Evolutionary conservation across 37 sponge, comb jelly and placozoan genomes (phyloP).

Genomic region (Tethya wilhelma): DNA sequence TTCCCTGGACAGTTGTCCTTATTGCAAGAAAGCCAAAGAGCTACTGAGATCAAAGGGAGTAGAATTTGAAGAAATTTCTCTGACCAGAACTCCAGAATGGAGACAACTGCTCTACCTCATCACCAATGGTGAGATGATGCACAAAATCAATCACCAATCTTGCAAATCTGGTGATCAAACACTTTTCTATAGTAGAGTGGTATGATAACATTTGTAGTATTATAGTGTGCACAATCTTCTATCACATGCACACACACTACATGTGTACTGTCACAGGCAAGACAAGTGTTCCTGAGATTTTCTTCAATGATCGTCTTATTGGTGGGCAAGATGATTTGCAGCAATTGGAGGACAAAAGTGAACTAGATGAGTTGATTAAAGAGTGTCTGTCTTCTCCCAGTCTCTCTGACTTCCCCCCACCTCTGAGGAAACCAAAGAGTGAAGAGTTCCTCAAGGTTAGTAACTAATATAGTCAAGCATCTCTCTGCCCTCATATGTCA

Average conservation of each 20-base stretch:
- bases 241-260: not conserved
- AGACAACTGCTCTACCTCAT: not conserved
- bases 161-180: too few relatives aligned
- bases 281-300: slow-evolving; percentile 26
- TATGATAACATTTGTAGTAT: too few relatives aligned
- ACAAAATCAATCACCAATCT: too few relatives aligned
- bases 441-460: slow-evolving; percentile 47
- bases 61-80: not conserved
- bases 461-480: not conserved
- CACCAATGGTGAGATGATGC: not conserved
- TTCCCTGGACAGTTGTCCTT: not conserved
- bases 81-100: not conserved
- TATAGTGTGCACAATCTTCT: too few relatives aligned
- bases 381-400: slow-evolving; percentile 11
- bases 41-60: not conserved
- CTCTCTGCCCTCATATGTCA: not conserved
- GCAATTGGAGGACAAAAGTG: too few relatives aligned
- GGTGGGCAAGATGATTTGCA: slow-evolving; percentile 44
- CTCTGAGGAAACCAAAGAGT: slow-evolving; percentile 26
- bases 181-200: too few relatives aligned
- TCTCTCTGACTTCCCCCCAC: slow-evolving; percentile 53
- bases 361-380: slow-evolving; percentile 26
- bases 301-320: slow-evolving; percentile 48
- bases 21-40: not conserved
- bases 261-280: not conserved